Conservation (phyloP, 2,888 invertebrate genomes). For the Pachydiplax longipennis region DNA sequence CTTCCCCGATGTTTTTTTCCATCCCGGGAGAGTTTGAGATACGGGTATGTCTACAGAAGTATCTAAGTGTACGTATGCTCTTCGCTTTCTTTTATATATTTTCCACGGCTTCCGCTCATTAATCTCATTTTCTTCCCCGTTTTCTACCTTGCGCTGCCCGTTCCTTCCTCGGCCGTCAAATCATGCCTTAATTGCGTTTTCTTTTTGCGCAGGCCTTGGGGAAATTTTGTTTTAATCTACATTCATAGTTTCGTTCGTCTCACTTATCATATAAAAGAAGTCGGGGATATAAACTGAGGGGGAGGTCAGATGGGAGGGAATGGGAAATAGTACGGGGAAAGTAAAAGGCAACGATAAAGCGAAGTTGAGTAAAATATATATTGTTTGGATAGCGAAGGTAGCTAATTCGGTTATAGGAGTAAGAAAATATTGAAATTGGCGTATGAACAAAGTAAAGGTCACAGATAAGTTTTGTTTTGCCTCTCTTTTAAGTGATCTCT, state of each 20-base stretch:
- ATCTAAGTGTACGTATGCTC: neutral
- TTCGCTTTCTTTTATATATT: neutral
- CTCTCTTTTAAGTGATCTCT: too few species aligned
- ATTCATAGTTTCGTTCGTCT: neutral
- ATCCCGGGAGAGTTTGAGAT: too few species aligned
- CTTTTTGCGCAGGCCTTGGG: neutral
- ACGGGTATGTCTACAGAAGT: too few species aligned
- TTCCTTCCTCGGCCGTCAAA: neutral
- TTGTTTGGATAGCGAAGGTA: too few species aligned
- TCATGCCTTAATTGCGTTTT: neutral
- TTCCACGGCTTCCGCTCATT: neutral
- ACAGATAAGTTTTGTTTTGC: too few species aligned
- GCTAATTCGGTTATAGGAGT: too few species aligned
- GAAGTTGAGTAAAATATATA: too few species aligned
- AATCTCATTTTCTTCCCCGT: neutral
- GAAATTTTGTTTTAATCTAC: slow-evolving; percentile 4
- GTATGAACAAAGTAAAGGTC: too few species aligned
- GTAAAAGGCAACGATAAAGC: too few species aligned
- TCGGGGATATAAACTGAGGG: neutral
- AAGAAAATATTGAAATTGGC: too few species aligned
- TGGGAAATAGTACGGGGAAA: too few species aligned
- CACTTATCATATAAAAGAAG: neutral
- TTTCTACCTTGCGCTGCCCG: neutral
- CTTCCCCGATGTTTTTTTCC: neutral
- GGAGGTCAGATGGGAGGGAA: too few species aligned